Base-by-base conservation (phyloP, 1,140 invertebrate genomes). In the Lepidurus arcticus region DNA sequence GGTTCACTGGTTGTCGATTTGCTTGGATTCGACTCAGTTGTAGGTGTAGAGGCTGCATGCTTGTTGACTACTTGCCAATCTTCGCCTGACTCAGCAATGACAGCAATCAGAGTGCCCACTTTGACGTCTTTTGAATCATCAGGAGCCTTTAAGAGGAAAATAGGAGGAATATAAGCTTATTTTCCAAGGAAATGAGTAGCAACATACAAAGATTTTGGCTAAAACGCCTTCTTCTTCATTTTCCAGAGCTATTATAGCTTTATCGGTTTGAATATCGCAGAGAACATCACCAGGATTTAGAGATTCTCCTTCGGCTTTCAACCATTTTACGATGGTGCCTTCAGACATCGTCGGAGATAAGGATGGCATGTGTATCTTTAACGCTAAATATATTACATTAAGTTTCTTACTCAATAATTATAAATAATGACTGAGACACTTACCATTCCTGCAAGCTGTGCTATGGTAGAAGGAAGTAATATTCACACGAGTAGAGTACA, bases 81-180 rank as follows among this genome's bases (percentile, higher is more conserved):
- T 44, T 88, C 89, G 81, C 92, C 90, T 81, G 93, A 91, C 76
- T 90, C 88, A 11, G 96, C 95, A 84, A 97, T 93, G 73, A 98
- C 90, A 82, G 94, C 97, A 34, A 98, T 92, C 76, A 96, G 82
- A 83, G 92, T 90, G 26, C 95, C 95, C 73, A 98, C 91, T 42
- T 91, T 88, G 0, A 97, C 90, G 82, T 94, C 93, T 84, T 93
- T 92, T 1, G 89, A 88, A 79, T 94, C 93, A 8, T 93, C 92
- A 7, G 90, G 88, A 78, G 93, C 77, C 87, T 88, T 34, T 34
- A 34, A 34, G 34, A 4, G 2, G 34, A 34, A 76, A 44, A 78
- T 76, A 44, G 74, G 21, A 79, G 75, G 44, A 65, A 11, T 65
- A 34, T 10, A 13, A n/a, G 43, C 24, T 78, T 80, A 73, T 76